phyloP scores from a whole-genome alignment of 2,113 vertebrate species.

The Heterochromis multidens region DNA sequence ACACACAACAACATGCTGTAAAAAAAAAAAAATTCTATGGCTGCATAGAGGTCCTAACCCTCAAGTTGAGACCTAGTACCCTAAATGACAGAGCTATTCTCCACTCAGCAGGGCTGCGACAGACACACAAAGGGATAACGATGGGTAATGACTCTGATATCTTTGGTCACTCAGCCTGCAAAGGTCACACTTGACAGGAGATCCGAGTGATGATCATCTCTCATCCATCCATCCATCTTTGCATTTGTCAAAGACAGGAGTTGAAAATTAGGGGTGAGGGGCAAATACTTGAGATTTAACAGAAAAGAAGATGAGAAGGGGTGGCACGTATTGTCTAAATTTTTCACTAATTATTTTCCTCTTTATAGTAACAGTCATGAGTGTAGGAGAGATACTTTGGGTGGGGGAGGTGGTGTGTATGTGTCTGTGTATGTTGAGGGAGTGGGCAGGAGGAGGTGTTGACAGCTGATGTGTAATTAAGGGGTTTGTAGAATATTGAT shows the following conservation, averaged over 20 bases:
- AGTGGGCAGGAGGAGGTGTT: not conserved
- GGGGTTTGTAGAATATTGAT: constrained; percentile 59
- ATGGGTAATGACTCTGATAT: constrained; percentile 59
- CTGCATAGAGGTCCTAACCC: constrained; percentile 22
- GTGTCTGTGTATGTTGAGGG: not conserved
- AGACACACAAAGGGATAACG: constrained; percentile 56
- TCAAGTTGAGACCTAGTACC: constrained; percentile 19
- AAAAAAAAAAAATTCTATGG: constrained; percentile 35
- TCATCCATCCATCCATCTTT: constrained; percentile 18
- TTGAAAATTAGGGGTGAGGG: not conserved
- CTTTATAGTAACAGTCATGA: not conserved
- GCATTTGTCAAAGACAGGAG: not conserved
- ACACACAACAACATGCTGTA: not conserved
- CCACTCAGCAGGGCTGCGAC: constrained; percentile 46
- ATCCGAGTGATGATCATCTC: constrained; percentile 22
- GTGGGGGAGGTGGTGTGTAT: not conserved
- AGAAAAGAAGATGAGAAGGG: not conserved
- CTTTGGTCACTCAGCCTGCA: constrained; percentile 59
- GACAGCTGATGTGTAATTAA: constrained; percentile 63
- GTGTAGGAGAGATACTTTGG: not conserved
- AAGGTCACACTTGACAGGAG: constrained; percentile 64
- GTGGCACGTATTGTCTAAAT: constrained; percentile 5
- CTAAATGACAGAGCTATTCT: constrained; percentile 58
- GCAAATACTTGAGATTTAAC: not conserved
- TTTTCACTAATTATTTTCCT: constrained; percentile 25